phyloP scores from a whole-genome alignment of 2,797 vertebrate species.

The Ptychobarbus kaznakovi region DNA sequence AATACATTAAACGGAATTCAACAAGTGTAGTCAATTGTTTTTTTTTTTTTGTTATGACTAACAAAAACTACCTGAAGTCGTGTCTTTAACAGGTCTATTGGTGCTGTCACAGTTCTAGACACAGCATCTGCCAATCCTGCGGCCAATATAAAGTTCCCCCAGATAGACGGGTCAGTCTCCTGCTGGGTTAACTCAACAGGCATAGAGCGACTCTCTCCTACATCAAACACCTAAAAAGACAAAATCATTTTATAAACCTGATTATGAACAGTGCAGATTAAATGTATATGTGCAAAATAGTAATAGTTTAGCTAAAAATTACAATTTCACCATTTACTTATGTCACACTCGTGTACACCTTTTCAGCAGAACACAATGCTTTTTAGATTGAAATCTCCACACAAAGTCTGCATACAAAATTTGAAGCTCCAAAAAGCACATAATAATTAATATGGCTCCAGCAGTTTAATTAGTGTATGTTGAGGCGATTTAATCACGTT shows the following conservation, averaged over 20 bases:
- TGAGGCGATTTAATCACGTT: neutral
- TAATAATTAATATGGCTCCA: neutral
- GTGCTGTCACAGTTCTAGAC: slow-evolving; percentile 77
- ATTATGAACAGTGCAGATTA: neutral
- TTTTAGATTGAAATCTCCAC: neutral
- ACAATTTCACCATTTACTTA: too few relatives aligned
- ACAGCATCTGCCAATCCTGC: slow-evolving; percentile 76
- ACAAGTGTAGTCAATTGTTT: neutral
- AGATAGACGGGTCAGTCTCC: slow-evolving; percentile 67
- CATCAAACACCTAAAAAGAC: slow-evolving; percentile 75
- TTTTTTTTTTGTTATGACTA: neutral
- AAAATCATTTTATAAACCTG: neutral
- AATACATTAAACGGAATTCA: neutral
- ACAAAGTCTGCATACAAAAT: neutral
- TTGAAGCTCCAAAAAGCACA: neutral
- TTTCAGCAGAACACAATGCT: neutral
- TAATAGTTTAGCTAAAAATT: neutral
- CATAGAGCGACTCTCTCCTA: slow-evolving; percentile 78
- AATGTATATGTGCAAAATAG: neutral
- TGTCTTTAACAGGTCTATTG: slow-evolving; percentile 80
- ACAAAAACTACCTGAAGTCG: slow-evolving; percentile 74
- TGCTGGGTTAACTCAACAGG: slow-evolving; percentile 73
- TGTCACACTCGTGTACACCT: neutral
- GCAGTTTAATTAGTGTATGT: neutral
- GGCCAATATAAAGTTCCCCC: slow-evolving; percentile 74